Percentiles rank a stretch among this genome's conserved stretches.
phyloP scores from a whole-genome alignment of 2,888 invertebrate species.

The Entomobrya multifasciata region DNA sequence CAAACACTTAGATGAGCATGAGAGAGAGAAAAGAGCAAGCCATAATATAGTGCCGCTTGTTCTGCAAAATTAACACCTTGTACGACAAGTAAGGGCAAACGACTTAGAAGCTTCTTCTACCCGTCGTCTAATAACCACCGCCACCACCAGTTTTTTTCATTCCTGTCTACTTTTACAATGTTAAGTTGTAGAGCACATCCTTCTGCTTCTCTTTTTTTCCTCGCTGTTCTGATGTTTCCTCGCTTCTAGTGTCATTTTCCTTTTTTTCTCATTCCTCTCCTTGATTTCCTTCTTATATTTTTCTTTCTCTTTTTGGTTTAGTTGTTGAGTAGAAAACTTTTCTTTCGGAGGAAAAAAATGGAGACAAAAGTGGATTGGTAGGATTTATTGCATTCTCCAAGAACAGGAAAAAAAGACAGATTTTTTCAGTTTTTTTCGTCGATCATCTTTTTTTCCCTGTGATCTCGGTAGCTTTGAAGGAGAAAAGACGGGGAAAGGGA shows the following conservation, averaged over 20 bases:
- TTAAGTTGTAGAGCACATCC: neutral
- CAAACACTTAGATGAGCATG: too few relatives aligned
- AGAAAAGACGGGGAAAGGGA: constrained; percentile 55
- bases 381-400: constrained; percentile 72
- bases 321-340: constrained; percentile 47
- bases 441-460: constrained; percentile 63
- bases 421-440: constrained; percentile 58
- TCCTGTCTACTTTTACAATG: neutral
- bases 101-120: constrained; percentile 75
- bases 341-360: constrained; percentile 45
- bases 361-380: constrained; percentile 72
- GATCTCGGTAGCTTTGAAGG: neutral
- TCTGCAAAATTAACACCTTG: constrained; percentile 79
- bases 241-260: constrained; percentile 44
- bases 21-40: too few relatives aligned
- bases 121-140: too few relatives aligned
- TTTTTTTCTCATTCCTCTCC: constrained; percentile 15
- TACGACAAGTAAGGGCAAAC: constrained; percentile 77
- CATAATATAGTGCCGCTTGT: constrained; percentile 65
- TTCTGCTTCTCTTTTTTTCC: neutral
- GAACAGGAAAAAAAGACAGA: constrained; percentile 65
- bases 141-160: too few relatives aligned
- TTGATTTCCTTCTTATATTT: constrained; percentile 19
- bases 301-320: constrained; percentile 13
- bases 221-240: neutral